These are phyloP conservation scores for Euglossa dilemma DNA, from an alignment of 1,140 invertebrate species.

Conservation along the genomic window DNA sequence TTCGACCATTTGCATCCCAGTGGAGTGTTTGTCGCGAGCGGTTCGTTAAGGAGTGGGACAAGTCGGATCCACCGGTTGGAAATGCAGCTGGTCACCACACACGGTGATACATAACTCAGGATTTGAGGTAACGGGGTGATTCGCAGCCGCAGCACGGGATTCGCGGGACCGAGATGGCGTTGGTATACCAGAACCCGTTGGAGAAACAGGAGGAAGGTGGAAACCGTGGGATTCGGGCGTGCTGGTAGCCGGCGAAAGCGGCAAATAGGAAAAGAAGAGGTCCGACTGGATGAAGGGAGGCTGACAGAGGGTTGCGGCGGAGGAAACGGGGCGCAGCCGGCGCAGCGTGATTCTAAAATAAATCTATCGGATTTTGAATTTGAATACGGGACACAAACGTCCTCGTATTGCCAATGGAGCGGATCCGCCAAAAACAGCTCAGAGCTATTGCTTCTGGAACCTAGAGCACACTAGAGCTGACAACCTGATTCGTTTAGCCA, in stretches of 20 bases:
- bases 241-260: constrained; percentile 35
- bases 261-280: constrained; percentile 34
- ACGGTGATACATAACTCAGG: constrained; percentile 66
- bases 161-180: constrained; percentile 1
- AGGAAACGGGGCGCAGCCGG: background rate
- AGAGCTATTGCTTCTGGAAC: too few species aligned
- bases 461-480: too few species aligned
- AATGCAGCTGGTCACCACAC: constrained; percentile 65
- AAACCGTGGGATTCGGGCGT: background rate
- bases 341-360: constrained; percentile 38
- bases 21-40: background rate
- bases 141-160: constrained; percentile 59
- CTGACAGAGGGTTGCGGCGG: background rate
- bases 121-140: constrained; percentile 66
- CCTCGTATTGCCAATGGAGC: too few species aligned
- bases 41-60: constrained; percentile 21
- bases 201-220: background rate
- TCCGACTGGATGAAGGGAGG: background rate
- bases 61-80: constrained; percentile 53
- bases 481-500: too few species aligned
- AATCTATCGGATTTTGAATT: constrained; percentile 42
- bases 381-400: constrained; percentile 27
- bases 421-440: too few species aligned
- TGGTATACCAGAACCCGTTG: background rate
- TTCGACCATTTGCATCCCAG: background rate